These are phyloP conservation scores for Turritopsis rubra DNA, from an alignment of 30 jellyfish, hydroid and myxozoan species.

Conservation along the genomic window DNA sequence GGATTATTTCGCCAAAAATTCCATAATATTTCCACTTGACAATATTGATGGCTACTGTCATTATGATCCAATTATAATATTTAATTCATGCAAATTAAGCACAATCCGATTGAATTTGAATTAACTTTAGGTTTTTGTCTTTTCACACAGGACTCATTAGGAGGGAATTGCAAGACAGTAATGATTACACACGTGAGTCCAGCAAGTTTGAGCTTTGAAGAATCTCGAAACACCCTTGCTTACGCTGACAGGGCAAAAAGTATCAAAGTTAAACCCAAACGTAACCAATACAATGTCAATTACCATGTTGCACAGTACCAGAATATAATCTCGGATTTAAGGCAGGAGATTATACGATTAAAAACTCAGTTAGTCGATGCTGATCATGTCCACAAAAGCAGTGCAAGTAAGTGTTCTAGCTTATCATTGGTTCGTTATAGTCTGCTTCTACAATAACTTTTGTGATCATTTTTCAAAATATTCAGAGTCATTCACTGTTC, in stretches of 20 bases:
- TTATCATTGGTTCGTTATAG: no score
- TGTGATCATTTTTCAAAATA: neutral
- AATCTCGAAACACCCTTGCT: constrained; percentile 80
- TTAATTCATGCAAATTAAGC: no score
- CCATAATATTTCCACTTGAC: no score
- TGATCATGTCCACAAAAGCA: constrained; percentile 20
- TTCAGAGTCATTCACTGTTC: constrained; percentile 45
- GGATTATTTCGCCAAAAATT: no score
- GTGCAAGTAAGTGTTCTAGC: constrained; percentile 5
- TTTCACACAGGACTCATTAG: constrained; percentile 75
- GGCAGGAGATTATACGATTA: constrained; percentile 79
- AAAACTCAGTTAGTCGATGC: constrained; percentile 72
- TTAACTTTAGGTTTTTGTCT: neutral
- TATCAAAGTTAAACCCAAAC: constrained; percentile 83
- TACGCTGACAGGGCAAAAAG: constrained; percentile 98
- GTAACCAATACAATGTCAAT: constrained; percentile 87
- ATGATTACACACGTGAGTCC: constrained; percentile 99
- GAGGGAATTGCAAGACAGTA: constrained; percentile 95
- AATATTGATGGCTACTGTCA: no score
- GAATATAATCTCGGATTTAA: constrained; percentile 81
- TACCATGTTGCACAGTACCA: constrained; percentile 96
- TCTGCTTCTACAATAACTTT: no score
- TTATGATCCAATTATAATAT: no score
- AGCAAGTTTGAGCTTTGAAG: constrained; percentile 94
- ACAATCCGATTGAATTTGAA: neutral